Evolutionary conservation across 2,888 invertebrate genomes (phyloP), one percentile per base, ranked within the genome.

Genomic region (Phyto melanocephala): DNA sequence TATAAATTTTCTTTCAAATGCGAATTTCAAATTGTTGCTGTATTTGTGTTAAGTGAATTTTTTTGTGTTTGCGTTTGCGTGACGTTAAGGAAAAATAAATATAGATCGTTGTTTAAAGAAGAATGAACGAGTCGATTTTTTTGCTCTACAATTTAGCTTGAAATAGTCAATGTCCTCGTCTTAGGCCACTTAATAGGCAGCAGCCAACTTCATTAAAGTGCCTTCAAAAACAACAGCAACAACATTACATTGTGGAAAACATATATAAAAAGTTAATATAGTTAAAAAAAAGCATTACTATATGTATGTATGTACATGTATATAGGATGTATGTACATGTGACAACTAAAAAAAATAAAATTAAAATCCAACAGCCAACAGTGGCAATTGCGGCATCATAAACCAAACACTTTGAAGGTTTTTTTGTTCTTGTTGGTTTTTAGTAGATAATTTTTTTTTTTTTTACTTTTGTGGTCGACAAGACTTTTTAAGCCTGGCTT

Each of bases 141-240:
- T 65, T 67, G 28, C 28, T 50, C 17, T 52, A 54, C 52, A 50
- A 24, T 40, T 65, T 68, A 40, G 63, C 68, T 63, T 68, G 47
- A 76, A 74, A 70, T 67, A 70, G 74, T 47, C 63, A 80, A 81
- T 70, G 79, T 81, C 78, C 83, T 79, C 52, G 52, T 52, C 79
- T 76, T 56, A 60, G 78, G 84, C 86, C 86, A 84, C 84, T 85
- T 85, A 84, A 85, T 74, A 86, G 86, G 84, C 87, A 86, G 84
- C 87, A 87, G 84, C 84, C 85, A 81, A 75, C 85, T 84, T 86
- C 84, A 85, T 86, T 86, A 86, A 81, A 77, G 62, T 42, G 79
- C 74, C 40, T 74, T 56, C 54, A 80, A 74, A 81, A 85, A 83
- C 78, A 37, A 62, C 83, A 79, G 22, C 24, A 60, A 50, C 37